Evolutionary conservation across 2,888 invertebrate genomes (phyloP), one percentile per base, ranked within the genome.

Genomic region (Oscheius onirici): DNA sequence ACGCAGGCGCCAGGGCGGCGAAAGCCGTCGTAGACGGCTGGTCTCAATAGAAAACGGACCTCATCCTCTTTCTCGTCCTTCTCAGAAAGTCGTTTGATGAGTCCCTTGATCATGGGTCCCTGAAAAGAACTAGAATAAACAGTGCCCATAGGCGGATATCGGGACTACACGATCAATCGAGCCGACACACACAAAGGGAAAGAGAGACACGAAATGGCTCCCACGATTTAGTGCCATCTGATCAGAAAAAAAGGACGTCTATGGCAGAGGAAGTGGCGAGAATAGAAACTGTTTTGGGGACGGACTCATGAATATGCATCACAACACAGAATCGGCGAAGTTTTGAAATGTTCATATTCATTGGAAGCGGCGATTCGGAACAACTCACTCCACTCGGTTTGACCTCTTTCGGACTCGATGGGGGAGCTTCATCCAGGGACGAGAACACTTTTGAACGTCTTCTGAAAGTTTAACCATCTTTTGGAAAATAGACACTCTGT

Each of bases 21-120:
- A n/a, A n/a, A n/a, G n/a, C n/a, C n/a, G n/a, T n/a, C n/a, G n/a
- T n/a, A n/a, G n/a, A n/a, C n/a, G n/a, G 54, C 61, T 34, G 40
- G 54, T 54, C 26, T 28, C 20, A 46, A 46, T 24, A 15, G 5
- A 8, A 49, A 61, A 71, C 43, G 66, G 58, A 49, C 73, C 46
- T 13, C 67, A 49, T 54, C 74, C 6, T 72, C 72, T 68, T 60
- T 71, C 58, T 77, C 41, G 55, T 66, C 60, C 28, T 63, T 63
- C 26, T 63, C 63, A 51, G 71, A 73, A 13, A 71, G 43, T 11
- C 58, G 55, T 46, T 71, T 71, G 46, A 71, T 65, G 26, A 71
- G 28, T 57, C 49, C 49, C 13, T 66, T 66, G 17, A 71, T 57
- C 46, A 52, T 69, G 13, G 49, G 55, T 43, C 41, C 67, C 51